A percentile compares a stretch with the other conserved stretches of the same genome.
Conservation (phyloP, 2,797 vertebrate genomes). For the Hippocampus kuda region DNA sequence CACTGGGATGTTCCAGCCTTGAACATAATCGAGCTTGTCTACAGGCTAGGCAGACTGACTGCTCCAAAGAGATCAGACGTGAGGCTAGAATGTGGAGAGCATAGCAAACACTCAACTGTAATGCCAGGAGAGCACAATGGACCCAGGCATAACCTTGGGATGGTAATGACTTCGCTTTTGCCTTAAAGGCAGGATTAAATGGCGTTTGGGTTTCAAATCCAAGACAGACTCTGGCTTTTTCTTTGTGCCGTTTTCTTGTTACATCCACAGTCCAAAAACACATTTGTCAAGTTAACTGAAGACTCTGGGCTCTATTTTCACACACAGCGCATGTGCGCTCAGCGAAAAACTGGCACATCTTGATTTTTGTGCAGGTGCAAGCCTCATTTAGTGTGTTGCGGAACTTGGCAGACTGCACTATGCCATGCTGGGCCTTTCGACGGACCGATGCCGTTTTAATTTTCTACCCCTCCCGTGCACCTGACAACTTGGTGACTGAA, state of each 20-base stretch:
- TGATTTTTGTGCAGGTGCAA: too few species aligned
- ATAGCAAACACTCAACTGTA: slow-evolving; percentile 22
- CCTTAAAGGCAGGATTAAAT: background rate
- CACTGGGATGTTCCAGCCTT: slow-evolving; percentile 44
- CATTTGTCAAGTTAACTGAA: background rate
- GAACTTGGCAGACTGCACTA: too few species aligned
- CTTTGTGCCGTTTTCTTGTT: background rate
- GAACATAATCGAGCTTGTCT: slow-evolving; percentile 49
- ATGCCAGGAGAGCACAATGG: slow-evolving; percentile 5
- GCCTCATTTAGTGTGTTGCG: too few species aligned
- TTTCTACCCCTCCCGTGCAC: too few species aligned
- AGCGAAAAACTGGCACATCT: too few species aligned
- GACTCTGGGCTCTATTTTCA: background rate
- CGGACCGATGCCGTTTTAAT: too few species aligned
- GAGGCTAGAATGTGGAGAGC: slow-evolving; percentile 30
- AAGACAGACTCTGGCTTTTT: background rate
- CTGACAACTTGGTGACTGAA: too few species aligned
- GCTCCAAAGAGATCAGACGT: slow-evolving; percentile 34
- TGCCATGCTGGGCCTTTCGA: too few species aligned
- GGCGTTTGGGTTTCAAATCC: background rate
- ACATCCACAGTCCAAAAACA: background rate
- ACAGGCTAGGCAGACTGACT: slow-evolving; percentile 41
- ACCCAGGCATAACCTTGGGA: background rate
- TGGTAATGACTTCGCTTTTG: background rate
- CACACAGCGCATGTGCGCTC: too few species aligned